Evolutionary conservation across 2,888 invertebrate genomes (phyloP).

Genomic region (Pardosa pseudoannulata): DNA sequence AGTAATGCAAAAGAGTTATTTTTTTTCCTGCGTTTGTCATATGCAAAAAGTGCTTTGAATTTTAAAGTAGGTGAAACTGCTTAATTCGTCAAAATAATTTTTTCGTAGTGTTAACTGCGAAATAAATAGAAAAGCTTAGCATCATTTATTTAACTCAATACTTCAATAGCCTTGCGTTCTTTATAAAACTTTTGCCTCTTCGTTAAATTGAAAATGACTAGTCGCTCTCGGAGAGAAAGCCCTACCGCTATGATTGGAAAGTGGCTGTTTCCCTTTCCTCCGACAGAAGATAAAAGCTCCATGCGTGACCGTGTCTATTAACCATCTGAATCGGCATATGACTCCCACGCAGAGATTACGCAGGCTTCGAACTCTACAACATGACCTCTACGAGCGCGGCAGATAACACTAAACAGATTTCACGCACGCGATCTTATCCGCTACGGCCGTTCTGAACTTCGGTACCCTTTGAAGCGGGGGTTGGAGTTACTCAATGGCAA

Average conservation of each 20-base stretch:
- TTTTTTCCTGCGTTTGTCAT: too few species aligned
- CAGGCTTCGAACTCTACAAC: conserved; percentile 43
- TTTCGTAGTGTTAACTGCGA: too few species aligned
- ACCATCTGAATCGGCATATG: conserved; percentile 20
- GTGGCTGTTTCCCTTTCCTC: background rate
- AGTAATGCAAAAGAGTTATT: too few species aligned
- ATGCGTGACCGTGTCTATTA: conserved; percentile 43
- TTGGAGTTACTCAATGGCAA: background rate
- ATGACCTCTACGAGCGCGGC: conserved; percentile 37
- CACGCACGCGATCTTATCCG: conserved; percentile 15
- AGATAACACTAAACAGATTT: conserved; percentile 57
- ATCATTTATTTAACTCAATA: too few species aligned
- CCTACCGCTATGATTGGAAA: background rate
- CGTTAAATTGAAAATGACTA: too few species aligned
- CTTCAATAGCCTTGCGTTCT: too few species aligned
- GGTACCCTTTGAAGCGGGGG: conserved; percentile 6
- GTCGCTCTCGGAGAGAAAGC: too few species aligned
- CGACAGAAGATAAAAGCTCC: background rate
- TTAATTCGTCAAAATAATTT: too few species aligned
- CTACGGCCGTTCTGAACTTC: background rate
- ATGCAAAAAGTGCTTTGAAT: too few species aligned
- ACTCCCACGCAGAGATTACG: conserved; percentile 58
- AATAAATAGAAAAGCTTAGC: too few species aligned
- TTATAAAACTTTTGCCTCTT: too few species aligned
- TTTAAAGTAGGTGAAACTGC: too few species aligned